Evolutionary conservation across 37 sponge, comb jelly and placozoan genomes (phyloP).

Genomic region (Spongilla lacustris): DNA sequence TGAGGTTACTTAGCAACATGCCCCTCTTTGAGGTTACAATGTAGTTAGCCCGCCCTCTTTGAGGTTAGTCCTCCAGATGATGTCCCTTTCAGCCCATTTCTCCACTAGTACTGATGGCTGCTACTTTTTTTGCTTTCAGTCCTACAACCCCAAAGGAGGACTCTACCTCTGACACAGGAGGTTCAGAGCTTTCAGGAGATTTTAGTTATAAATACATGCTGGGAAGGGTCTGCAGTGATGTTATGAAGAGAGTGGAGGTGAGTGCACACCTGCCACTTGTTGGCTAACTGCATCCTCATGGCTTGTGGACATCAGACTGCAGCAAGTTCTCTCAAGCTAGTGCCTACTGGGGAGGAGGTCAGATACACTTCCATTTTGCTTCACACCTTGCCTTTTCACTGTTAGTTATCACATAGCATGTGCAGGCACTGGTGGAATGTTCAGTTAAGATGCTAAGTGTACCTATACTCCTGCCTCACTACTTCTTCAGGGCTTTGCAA

Average conservation of each 20-base stretch:
- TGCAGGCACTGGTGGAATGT: constrained; percentile 32
- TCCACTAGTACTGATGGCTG: constrained; percentile 11
- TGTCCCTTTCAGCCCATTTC: constrained; percentile 8
- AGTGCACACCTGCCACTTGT: not conserved
- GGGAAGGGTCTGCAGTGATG: constrained; percentile 40
- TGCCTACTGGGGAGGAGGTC: constrained; percentile 60
- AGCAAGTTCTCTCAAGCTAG: constrained; percentile 33
- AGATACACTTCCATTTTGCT: not conserved
- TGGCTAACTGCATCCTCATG: not conserved
- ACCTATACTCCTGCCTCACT: constrained; percentile 48
- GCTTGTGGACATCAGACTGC: constrained; percentile 1
- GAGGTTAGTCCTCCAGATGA: not conserved
- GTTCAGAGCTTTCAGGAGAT: constrained; percentile 34
- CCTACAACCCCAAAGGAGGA: not conserved
- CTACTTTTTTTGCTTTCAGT: not conserved
- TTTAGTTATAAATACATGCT: constrained; percentile 42
- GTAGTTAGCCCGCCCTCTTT: not conserved
- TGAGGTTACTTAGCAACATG: not conserved
- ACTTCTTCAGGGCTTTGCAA: constrained; percentile 55
- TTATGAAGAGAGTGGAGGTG: constrained; percentile 51
- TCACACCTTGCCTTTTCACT: not conserved
- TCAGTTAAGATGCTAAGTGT: constrained; percentile 49
- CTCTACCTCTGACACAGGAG: not conserved
- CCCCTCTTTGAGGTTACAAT: not conserved
- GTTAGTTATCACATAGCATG: constrained; percentile 42